A percentile compares a stretch with the other conserved stretches of the same genome.
These are phyloP conservation scores for Chlorospingus semifuscus DNA, from an alignment of 2,797 vertebrate genomes.

Conservation along the genomic window DNA sequence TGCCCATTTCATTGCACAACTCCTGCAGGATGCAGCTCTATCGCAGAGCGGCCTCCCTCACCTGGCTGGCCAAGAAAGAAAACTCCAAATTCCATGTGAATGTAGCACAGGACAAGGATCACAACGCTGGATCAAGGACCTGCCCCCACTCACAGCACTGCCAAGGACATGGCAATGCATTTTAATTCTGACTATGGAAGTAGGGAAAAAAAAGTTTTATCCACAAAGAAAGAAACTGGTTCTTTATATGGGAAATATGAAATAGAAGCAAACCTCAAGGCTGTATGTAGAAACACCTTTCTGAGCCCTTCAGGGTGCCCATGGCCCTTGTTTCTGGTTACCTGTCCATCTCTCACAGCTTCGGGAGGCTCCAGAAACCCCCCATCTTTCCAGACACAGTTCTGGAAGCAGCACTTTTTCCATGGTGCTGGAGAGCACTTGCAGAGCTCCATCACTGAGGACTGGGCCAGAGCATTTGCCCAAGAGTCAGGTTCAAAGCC, in stretches of 20 bases:
- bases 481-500: neutral
- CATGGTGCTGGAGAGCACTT: neutral
- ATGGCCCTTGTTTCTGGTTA: neutral
- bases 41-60: neutral
- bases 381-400: neutral
- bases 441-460: neutral
- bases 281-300: neutral
- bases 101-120: neutral
- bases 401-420: neutral
- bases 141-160: neutral
- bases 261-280: neutral
- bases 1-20: accelerated
- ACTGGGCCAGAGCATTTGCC: accelerated
- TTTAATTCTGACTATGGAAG: neutral
- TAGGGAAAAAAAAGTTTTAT: neutral
- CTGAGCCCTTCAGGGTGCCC: neutral
- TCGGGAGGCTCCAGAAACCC: neutral
- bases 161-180: neutral
- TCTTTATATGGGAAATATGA: neutral
- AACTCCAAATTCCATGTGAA: neutral
- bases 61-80: neutral
- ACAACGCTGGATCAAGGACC: neutral
- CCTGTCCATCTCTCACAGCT: neutral
- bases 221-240: neutral
- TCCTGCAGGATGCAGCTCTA: neutral